These are phyloP conservation scores for Empidonax alnorum DNA, from an alignment of 2,113 vertebrate genomes.

Conservation along the genomic window DNA sequence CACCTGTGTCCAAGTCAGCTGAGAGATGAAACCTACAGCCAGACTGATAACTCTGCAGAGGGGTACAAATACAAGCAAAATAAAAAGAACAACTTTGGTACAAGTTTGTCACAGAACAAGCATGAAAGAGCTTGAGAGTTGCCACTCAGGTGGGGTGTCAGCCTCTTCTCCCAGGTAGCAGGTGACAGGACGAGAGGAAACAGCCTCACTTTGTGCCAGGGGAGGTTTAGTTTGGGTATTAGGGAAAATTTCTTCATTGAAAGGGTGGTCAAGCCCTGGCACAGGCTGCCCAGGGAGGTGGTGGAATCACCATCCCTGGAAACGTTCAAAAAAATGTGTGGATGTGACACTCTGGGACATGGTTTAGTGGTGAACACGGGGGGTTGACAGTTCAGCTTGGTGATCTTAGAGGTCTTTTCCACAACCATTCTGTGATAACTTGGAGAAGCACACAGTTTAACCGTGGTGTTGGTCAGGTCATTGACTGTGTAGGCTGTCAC, in stretches of 20 bases:
- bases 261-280: neutral
- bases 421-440: neutral
- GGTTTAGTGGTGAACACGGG: neutral
- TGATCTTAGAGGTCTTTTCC: neutral
- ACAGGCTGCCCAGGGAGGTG: neutral
- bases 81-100: neutral
- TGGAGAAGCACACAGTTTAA: neutral
- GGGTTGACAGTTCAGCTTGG: neutral
- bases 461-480: accelerated
- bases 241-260: neutral
- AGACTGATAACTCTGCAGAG: neutral
- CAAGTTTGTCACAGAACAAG: neutral
- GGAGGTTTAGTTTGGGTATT: neutral
- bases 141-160: neutral
- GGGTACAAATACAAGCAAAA: neutral
- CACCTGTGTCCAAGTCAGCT: neutral
- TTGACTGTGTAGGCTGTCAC: neutral
- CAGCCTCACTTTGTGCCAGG: neutral
- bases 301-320: neutral
- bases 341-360: neutral
- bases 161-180: neutral
- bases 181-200: neutral
- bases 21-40: neutral
- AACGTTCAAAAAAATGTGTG: neutral
- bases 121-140: neutral